A percentile compares a stretch with the other conserved stretches of the same genome.
These are phyloP conservation scores for Dreissena rostriformis DNA, from an alignment of 1,140 invertebrate genomes.

Conservation along the genomic window DNA sequence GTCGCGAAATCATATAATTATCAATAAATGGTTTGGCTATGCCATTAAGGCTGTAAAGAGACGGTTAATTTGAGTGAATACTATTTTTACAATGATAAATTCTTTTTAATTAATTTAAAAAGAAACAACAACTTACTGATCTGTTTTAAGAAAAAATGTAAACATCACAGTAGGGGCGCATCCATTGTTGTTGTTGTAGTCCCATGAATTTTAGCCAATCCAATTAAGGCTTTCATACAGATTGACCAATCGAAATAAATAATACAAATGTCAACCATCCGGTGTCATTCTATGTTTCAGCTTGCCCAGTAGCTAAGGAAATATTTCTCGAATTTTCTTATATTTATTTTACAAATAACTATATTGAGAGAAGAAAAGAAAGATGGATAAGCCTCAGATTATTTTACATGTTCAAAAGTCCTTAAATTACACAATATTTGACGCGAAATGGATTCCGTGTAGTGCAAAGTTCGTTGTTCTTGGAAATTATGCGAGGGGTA, in stretches of 20 bases:
- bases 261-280: conserved; percentile 1
- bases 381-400: conserved; percentile 93
- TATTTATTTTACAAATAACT: background rate
- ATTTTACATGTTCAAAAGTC: conserved; percentile 93
- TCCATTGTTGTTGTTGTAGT: conserved; percentile 4
- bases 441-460: conserved; percentile 96
- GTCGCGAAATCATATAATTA: no score
- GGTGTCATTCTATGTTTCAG: conserved; percentile 35
- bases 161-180: background rate
- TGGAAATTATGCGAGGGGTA: conserved; percentile 91
- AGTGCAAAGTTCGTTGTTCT: conserved; percentile 95
- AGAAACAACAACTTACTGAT: background rate
- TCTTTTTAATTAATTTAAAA: background rate
- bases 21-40: no score
- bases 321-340: conserved; percentile 42
- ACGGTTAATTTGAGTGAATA: no score
- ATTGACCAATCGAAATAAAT: conserved; percentile 17
- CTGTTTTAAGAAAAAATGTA: background rate
- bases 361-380: background rate
- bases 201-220: background rate
- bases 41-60: no score
- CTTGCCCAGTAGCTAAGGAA: conserved; percentile 42
- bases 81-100: background rate
- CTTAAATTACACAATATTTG: conserved; percentile 93
- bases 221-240: background rate